A percentile compares a stretch with the other conserved stretches of the same genome.
Conservation (phyloP, 2,113 vertebrate species). For the Gallinago jamesoni region DNA sequence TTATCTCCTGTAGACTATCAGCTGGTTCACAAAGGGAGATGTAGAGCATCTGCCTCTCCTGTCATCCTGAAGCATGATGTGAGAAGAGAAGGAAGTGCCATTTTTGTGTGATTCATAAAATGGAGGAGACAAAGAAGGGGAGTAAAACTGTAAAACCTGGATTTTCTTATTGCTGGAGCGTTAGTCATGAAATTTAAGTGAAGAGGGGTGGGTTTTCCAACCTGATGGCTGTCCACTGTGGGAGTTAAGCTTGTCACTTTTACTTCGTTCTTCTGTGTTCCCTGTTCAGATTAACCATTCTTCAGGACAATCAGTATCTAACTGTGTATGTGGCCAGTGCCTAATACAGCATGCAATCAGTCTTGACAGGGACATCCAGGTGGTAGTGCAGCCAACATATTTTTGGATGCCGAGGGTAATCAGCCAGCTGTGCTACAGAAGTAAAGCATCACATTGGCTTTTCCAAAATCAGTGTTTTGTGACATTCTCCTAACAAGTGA, state of each 20-base stretch:
- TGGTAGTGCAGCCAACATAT: neutral
- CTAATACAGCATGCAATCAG: neutral
- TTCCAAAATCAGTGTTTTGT: neutral
- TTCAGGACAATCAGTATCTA: neutral
- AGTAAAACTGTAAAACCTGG: neutral
- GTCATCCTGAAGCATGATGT: neutral
- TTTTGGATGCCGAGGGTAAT: neutral
- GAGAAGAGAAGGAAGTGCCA: neutral
- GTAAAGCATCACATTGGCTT: neutral
- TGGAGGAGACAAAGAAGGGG: neutral
- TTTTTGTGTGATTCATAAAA: neutral
- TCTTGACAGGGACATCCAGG: neutral
- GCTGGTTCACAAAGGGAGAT: neutral
- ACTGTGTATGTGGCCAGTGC: rapidly evolving
- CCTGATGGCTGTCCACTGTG: neutral
- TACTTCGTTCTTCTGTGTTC: neutral
- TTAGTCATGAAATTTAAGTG: neutral
- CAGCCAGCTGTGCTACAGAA: neutral
- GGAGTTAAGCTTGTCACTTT: neutral
- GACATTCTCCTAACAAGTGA: neutral
- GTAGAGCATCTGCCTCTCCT: neutral
- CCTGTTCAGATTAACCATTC: neutral
- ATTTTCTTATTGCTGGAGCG: neutral
- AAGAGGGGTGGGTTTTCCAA: neutral
- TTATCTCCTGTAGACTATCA: neutral